These are phyloP conservation scores for Eriocheir sinensis DNA, from an alignment of 1,140 invertebrate species.

Conservation along the genomic window DNA sequence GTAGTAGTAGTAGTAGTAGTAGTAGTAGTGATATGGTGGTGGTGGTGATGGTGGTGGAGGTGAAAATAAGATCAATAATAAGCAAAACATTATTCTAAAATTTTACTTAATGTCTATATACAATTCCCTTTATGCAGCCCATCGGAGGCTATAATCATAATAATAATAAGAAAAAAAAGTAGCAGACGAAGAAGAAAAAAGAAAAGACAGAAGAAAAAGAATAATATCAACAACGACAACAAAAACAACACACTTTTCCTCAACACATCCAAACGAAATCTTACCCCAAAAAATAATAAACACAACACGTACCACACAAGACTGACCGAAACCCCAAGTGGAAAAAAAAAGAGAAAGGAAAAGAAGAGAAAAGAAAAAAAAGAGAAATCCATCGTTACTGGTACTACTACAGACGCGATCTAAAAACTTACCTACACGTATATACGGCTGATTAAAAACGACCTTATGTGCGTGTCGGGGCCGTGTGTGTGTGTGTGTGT, in stretches of 20 bases:
- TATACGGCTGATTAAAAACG: not conserved
- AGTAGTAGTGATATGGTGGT: not conserved
- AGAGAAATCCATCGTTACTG: not conserved
- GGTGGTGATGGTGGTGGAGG: not conserved
- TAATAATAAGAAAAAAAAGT: not conserved
- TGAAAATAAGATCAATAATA: not conserved
- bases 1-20: not conserved
- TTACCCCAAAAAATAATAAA: too few species aligned
- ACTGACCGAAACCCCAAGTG: too few species aligned
- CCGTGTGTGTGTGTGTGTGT: conserved; percentile 36
- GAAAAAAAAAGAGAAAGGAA: not conserved
- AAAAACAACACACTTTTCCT: not conserved
- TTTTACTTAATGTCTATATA: too few species aligned
- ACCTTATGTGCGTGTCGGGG: not conserved
- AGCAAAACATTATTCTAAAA: not conserved
- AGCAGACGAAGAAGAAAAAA: not conserved
- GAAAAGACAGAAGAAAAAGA: not conserved
- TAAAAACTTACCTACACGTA: not conserved
- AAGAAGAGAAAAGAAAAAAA: not conserved
- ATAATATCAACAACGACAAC: not conserved
- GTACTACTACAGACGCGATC: not conserved
- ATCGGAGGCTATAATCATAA: not conserved
- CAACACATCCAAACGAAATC: too few species aligned
- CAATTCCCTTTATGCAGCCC: not conserved
- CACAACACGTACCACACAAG: too few species aligned